A percentile compares a stretch with the other conserved stretches of the same genome.
Evolutionary conservation across 1,140 invertebrate genomes (phyloP).

Genomic region (Nomia melanderi): DNA sequence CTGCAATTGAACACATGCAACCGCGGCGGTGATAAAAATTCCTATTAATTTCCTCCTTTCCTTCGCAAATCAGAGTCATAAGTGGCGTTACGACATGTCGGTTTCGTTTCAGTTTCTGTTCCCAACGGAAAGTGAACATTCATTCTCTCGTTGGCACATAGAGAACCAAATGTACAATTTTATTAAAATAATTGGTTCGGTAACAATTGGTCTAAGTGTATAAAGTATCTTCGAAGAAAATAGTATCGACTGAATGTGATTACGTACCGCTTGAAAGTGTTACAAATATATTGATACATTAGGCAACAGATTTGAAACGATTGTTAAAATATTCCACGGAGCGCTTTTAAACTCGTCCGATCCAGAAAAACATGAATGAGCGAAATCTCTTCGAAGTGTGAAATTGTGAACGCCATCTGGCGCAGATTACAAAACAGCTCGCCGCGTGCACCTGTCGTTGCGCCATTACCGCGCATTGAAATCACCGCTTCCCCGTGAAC

Average conservation of each 20-base stretch:
- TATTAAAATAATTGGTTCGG: no score
- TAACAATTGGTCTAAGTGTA: no score
- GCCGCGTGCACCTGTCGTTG: conserved; percentile 41
- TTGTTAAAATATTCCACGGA: neutral
- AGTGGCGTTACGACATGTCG: no score
- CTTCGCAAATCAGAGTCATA: neutral
- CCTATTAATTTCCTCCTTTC: neutral
- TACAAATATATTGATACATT: no score
- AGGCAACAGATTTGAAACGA: no score
- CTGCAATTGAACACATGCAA: neutral
- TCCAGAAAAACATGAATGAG: conserved; percentile 17
- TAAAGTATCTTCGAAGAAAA: no score
- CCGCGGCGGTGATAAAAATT: neutral
- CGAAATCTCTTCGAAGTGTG: conserved; percentile 1
- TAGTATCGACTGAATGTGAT: no score
- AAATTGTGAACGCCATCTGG: conserved; percentile 12
- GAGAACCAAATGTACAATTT: no score
- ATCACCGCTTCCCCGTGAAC: conserved; percentile 23
- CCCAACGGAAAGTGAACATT: no score
- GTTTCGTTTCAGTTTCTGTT: neutral
- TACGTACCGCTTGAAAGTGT: no score
- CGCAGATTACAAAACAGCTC: conserved; percentile 40
- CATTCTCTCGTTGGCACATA: no score
- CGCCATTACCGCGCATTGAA: conserved; percentile 38
- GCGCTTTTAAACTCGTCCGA: neutral